These are phyloP conservation scores for Aricia agestis DNA, from an alignment of 1,140 invertebrate species.

Conservation along the genomic window DNA sequence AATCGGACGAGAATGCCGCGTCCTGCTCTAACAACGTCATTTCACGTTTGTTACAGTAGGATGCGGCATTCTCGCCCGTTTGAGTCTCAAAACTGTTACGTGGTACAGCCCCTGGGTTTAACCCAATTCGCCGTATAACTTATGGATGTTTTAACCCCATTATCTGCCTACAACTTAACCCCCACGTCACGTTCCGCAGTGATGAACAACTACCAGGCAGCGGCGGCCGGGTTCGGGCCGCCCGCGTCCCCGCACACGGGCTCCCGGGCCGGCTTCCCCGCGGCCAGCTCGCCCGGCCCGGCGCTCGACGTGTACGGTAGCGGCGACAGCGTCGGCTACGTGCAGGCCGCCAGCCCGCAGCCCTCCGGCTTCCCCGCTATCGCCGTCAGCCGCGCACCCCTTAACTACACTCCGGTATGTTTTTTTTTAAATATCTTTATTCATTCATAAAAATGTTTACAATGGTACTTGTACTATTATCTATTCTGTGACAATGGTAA, in stretches of 20 bases:
- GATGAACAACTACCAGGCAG: conserved; percentile 96
- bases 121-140: too few relatives aligned
- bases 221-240: conserved; percentile 84
- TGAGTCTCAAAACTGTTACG: too few relatives aligned
- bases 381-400: conserved; percentile 90
- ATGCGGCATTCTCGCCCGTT: too few relatives aligned
- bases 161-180: neutral
- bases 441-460: too few relatives aligned
- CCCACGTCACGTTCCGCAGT: conserved; percentile 76
- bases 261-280: conserved; percentile 87
- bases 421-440: too few relatives aligned
- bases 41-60: too few relatives aligned
- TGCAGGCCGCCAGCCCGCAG: conserved; percentile 94
- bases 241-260: conserved; percentile 79
- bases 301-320: conserved; percentile 93
- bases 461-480: too few relatives aligned
- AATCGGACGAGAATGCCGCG: too few relatives aligned
- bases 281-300: conserved; percentile 90
- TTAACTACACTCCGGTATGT: conserved; percentile 92
- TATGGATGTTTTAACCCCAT: too few relatives aligned
- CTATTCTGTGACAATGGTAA: too few relatives aligned
- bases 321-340: conserved; percentile 91
- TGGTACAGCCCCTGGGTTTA: too few relatives aligned
- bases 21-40: too few relatives aligned
- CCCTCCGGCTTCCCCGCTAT: conserved; percentile 93